A percentile compares a stretch with the other conserved stretches of the same genome.
These are phyloP conservation scores for Drosophila mayaguana DNA, from an alignment of 2,888 invertebrate species.

Conservation along the genomic window DNA sequence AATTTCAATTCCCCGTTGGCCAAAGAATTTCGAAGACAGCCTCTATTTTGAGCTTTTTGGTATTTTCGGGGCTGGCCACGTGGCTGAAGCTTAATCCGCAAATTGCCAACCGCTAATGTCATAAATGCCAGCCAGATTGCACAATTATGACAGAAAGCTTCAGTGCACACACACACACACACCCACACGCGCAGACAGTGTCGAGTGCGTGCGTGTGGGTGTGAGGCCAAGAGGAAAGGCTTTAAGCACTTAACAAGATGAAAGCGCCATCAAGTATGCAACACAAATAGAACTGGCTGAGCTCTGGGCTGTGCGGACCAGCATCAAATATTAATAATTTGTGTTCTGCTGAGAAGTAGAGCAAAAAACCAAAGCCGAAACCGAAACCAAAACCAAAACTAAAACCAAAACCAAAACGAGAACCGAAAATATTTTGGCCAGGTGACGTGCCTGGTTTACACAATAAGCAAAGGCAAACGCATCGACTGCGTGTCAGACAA, in stretches of 20 bases:
- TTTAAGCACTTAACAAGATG: slow-evolving; percentile 79
- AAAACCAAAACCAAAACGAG: slow-evolving; percentile 33
- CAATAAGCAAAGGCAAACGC: slow-evolving; percentile 71
- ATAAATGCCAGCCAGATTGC: slow-evolving; percentile 70
- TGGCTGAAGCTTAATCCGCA: slow-evolving; percentile 31
- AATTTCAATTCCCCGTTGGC: neutral
- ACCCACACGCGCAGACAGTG: no score
- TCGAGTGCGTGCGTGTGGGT: neutral
- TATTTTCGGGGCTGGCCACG: slow-evolving; percentile 10
- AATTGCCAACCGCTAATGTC: slow-evolving; percentile 65
- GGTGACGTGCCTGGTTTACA: slow-evolving; percentile 77
- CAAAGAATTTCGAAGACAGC: slow-evolving; percentile 1
- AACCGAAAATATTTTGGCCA: slow-evolving; percentile 52
- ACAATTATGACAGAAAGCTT: slow-evolving; percentile 71
- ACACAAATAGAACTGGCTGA: slow-evolving; percentile 46
- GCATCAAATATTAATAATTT: slow-evolving; percentile 79
- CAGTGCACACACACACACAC: slow-evolving; percentile 13
- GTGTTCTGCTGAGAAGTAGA: slow-evolving; percentile 64
- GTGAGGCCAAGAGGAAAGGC: slow-evolving; percentile 51
- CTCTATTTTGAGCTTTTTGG: slow-evolving; percentile 12
- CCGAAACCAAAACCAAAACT: slow-evolving; percentile 29
- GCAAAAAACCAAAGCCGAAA: slow-evolving; percentile 43
- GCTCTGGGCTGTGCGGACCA: slow-evolving; percentile 9
- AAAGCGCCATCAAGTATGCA: slow-evolving; percentile 77
- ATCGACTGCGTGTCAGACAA: slow-evolving; percentile 62